Evolutionary conservation across 2,113 vertebrate species (phyloP).

Genomic region (Hemiprocne comata): DNA sequence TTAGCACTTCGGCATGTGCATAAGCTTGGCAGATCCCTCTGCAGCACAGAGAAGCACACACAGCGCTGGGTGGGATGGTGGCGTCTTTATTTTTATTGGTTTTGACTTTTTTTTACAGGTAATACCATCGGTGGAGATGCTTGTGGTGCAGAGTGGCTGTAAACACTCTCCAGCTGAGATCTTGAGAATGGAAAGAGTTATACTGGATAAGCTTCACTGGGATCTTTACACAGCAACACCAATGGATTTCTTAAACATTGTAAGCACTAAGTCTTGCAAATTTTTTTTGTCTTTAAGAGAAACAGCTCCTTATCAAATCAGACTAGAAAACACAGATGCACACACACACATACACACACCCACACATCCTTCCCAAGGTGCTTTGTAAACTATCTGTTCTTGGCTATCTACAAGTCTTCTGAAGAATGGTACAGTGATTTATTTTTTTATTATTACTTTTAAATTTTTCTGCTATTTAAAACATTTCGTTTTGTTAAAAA

Average conservation of each 20-base stretch:
- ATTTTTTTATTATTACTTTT: not conserved
- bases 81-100: constrained; percentile 69
- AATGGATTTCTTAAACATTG: constrained; percentile 86
- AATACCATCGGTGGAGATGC: constrained; percentile 82
- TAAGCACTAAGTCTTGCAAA: constrained; percentile 71
- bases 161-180: constrained; percentile 84
- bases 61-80: constrained; percentile 29
- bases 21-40: not conserved
- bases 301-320: constrained; percentile 66
- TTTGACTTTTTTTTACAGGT: constrained; percentile 75
- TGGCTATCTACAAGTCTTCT: constrained; percentile 52
- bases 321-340: constrained; percentile 62
- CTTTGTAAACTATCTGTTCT: not conserved
- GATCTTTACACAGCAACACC: constrained; percentile 85
- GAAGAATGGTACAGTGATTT: constrained; percentile 6
- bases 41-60: constrained; percentile 11
- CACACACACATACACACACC: not conserved
- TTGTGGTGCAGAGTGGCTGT: constrained; percentile 82
- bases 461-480: constrained; percentile 42
- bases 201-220: constrained; percentile 86
- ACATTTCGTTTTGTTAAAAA: constrained; percentile 34
- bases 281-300: constrained; percentile 2
- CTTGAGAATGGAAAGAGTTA: constrained; percentile 87
- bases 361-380: constrained; percentile 2
- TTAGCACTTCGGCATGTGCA: not conserved